A percentile compares a stretch with the other conserved stretches of the same genome.
These are phyloP conservation scores for Lochmaea capreae DNA, from an alignment of 2,888 invertebrate genomes.

Conservation along the genomic window DNA sequence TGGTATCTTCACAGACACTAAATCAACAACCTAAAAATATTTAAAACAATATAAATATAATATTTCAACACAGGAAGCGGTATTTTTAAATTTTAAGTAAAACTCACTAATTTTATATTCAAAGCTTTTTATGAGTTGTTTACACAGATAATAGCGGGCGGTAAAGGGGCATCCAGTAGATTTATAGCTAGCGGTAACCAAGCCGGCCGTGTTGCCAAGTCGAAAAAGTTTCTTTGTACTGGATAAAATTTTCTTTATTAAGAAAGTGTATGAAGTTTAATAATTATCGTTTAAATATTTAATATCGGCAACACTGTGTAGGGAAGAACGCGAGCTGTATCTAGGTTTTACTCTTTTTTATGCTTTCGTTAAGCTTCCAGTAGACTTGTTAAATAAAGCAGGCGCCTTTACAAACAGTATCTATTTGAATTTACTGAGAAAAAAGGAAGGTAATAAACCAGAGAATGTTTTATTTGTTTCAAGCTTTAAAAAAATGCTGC, in stretches of 20 bases:
- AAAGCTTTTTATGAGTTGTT: constrained; percentile 39
- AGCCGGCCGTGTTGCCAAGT: neutral
- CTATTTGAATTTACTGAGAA: constrained; percentile 29
- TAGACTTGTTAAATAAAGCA: constrained; percentile 37
- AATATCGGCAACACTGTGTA: neutral
- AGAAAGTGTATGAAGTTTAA: too few species aligned
- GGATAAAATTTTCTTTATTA: neutral
- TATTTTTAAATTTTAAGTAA: constrained; percentile 29
- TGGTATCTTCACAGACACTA: constrained; percentile 1
- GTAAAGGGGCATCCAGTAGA: constrained; percentile 14
- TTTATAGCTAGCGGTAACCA: neutral
- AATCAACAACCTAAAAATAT: constrained; percentile 1
- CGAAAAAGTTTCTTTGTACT: neutral
- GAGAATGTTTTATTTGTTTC: constrained; percentile 45
- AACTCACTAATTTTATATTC: constrained; percentile 37
- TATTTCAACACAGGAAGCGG: constrained; percentile 36
- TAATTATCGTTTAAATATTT: neutral
- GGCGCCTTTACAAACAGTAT: constrained; percentile 38
- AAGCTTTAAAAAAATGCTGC: constrained; percentile 23
- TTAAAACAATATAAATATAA: constrained; percentile 13
- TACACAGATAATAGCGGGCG: constrained; percentile 15
- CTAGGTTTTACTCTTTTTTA: neutral
- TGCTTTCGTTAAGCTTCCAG: constrained; percentile 15
- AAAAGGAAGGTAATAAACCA: constrained; percentile 33
- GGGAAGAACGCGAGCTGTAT: neutral